Percentiles rank a stretch among this genome's conserved stretches.
phyloP scores from a whole-genome alignment of 2,797 vertebrate genomes.

The Periparus ater region DNA sequence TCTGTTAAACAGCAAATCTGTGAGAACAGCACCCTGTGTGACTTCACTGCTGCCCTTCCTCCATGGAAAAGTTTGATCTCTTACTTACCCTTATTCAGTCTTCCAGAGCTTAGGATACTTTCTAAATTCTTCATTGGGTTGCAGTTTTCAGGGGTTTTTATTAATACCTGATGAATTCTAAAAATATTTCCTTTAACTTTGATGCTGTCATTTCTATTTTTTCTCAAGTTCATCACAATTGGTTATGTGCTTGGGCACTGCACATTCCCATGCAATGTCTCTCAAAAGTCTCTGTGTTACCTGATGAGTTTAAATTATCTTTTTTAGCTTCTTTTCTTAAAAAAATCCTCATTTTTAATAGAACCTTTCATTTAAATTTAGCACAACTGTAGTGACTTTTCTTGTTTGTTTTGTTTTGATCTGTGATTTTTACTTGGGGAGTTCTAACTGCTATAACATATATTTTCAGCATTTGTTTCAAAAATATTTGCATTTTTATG shows the following conservation, averaged over 20 bases:
- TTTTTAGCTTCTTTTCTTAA: neutral
- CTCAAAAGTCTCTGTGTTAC: neutral
- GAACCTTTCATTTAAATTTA: neutral
- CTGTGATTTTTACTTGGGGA: neutral
- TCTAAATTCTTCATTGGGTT: neutral
- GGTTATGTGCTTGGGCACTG: accelerated
- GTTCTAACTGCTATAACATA: neutral
- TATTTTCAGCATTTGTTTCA: neutral
- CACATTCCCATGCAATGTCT: neutral
- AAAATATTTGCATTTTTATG: neutral
- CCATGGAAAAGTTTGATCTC: neutral
- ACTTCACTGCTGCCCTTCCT: neutral
- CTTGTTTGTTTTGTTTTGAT: neutral
- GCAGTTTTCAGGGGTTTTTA: accelerated
- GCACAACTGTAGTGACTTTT: neutral
- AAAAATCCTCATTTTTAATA: neutral
- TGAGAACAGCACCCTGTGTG: neutral
- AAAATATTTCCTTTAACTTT: neutral
- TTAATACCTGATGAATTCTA: neutral
- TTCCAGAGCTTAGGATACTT: neutral
- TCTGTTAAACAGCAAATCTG: neutral
- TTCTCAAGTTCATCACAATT: neutral
- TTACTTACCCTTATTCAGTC: neutral
- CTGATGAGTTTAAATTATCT: neutral
- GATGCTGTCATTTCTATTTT: neutral